Conservation (phyloP, 1,140 invertebrate species). For the Paramacrobiotus metropolitanus region DNA sequence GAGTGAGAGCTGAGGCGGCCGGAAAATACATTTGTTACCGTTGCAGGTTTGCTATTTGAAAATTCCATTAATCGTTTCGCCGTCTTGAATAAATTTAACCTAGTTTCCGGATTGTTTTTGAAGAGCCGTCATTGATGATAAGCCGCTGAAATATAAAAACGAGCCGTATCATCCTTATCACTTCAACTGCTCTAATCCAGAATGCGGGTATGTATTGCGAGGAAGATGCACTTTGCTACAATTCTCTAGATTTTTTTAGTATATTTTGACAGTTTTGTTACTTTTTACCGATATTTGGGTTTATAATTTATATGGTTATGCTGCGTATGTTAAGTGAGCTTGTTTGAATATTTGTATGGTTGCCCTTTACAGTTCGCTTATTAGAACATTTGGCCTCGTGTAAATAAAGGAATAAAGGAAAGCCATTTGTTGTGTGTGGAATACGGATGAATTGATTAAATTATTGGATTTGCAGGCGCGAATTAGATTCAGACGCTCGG, state of each 20-base stretch:
- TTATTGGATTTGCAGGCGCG: slow-evolving; percentile 21
- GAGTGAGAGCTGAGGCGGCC: slow-evolving; percentile 73
- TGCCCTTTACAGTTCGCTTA: too few species aligned
- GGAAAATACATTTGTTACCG: slow-evolving; percentile 96
- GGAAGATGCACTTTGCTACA: slow-evolving; percentile 1
- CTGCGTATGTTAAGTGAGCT: too few species aligned
- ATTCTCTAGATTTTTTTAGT: slow-evolving; percentile 37
- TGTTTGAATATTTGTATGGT: too few species aligned
- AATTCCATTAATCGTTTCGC: too few species aligned
- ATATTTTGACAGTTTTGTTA: slow-evolving; percentile 7
- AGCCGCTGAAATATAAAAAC: slow-evolving; percentile 77
- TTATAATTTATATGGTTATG: too few species aligned
- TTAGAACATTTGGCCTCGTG: too few species aligned
- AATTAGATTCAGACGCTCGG: slow-evolving; percentile 53
- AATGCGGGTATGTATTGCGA: slow-evolving; percentile 17
- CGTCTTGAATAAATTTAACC: too few species aligned
- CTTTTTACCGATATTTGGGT: too few species aligned
- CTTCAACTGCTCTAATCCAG: slow-evolving; percentile 62
- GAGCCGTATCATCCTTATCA: slow-evolving; percentile 98
- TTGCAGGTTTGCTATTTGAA: slow-evolving; percentile 61
- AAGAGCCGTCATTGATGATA: slow-evolving; percentile 82
- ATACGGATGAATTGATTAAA: too few species aligned
- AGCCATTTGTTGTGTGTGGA: too few species aligned
- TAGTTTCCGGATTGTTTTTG: slow-evolving; percentile 17
- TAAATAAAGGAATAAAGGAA: too few species aligned